Base-by-base conservation (phyloP, 2,113 vertebrate genomes). In the Chaetura pelagica region DNA sequence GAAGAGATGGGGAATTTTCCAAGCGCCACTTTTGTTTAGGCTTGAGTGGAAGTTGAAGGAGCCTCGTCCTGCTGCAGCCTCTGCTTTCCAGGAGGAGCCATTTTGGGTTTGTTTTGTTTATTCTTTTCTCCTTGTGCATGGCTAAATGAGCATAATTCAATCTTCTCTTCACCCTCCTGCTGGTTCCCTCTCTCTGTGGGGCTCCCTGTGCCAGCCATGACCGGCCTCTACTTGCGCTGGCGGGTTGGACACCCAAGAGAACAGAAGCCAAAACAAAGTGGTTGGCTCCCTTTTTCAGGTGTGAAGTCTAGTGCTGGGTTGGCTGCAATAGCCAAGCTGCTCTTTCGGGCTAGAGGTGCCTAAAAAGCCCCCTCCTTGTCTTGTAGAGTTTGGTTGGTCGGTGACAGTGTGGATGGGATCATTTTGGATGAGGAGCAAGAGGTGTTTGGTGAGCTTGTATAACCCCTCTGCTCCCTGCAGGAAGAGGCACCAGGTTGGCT, bases 21-120 rank as follows among this genome's bases (percentile, higher is more conserved):
- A 1, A 6, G 6, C 26, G 6, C 0, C 1, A 2, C 64, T 71
- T 62, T 15, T 75, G 42, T 52, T 5, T 10, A 8, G 61, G 10
- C 13, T 1, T 1, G 1, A 40, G 34, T 5, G 59, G 58, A 10
- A 23, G 52, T 1, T 12, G 48, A 48, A 40, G 86, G 16, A 35
- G 87, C 59, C 40, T 14, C 4, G 27, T 21, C 48, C 72, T 17
- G 51, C 61, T 40, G 16, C 12, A 51, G 78, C 54, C 61, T 3
- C 52, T 12, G 17, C 29, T 34, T 89, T 68, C 88, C 71, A 58
- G 4, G 75, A 78, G 96, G 59, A 95, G 96, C 96, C 96, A 97
- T 97, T 96, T 97, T 97, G 92, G 91, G 87, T 61, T 51, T 38
- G 7, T 48, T 89, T 82, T 80, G 69, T 89, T 90, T 72, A 76